A percentile compares a stretch with the other conserved stretches of the same genome.
phyloP scores from a whole-genome alignment of 2,888 invertebrate species.

The Steinernema carpocapsae region DNA sequence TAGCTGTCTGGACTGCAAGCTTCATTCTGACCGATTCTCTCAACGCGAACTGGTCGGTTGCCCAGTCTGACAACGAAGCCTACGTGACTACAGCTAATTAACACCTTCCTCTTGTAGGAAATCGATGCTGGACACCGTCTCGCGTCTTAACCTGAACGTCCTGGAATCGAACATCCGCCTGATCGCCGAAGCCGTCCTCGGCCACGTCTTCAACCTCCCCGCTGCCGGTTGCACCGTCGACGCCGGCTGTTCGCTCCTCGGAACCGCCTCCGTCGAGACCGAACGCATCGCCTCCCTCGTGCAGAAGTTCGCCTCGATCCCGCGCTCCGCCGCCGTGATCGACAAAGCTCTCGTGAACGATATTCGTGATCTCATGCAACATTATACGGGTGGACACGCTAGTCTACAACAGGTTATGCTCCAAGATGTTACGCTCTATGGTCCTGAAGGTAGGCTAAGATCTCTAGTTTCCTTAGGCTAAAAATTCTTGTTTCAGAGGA shows the following conservation, averaged over 20 bases:
- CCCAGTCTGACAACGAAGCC: too few species aligned
- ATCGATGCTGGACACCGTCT: conserved; percentile 45
- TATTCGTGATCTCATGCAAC: conserved; percentile 39
- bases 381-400: conserved; percentile 39
- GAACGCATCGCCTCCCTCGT: conserved; percentile 38
- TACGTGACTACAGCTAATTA: too few species aligned
- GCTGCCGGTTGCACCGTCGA: conserved; percentile 44
- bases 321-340: conserved; percentile 39
- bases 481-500: conserved; percentile 72
- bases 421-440: conserved; percentile 39
- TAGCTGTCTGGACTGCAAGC: too few species aligned
- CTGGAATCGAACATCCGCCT: conserved; percentile 72
- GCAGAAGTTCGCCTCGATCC: conserved; percentile 36
- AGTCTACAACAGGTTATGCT: conserved; percentile 19
- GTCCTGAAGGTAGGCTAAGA: conserved; percentile 36
- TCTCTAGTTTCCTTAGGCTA: conserved; percentile 11
- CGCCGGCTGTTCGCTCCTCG: conserved; percentile 32
- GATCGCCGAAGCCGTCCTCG: conserved; percentile 83
- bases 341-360: conserved; percentile 38
- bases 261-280: conserved; percentile 29
- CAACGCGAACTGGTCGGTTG: too few species aligned
- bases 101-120: conserved; percentile 46
- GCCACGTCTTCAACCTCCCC: conserved; percentile 72
- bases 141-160: conserved; percentile 32
- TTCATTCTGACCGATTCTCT: too few species aligned